A percentile compares a stretch with the other conserved stretches of the same genome.
These are phyloP conservation scores for Philaenus spumarius DNA, from an alignment of 1,140 invertebrate genomes.

Conservation along the genomic window DNA sequence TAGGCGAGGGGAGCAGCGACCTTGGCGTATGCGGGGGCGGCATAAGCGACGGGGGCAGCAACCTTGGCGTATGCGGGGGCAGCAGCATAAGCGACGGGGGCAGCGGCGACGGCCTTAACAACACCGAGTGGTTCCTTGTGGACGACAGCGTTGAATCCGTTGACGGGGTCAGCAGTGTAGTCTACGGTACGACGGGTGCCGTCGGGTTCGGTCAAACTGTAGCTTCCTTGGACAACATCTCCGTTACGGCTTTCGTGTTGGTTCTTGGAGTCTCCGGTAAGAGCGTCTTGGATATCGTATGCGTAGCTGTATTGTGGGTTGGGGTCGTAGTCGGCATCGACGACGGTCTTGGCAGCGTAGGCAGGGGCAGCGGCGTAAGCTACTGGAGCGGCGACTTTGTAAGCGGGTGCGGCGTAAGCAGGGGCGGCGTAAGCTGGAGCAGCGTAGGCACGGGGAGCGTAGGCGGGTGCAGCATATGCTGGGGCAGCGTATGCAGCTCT, in stretches of 20 bases:
- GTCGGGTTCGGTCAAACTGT: slow-evolving; percentile 41
- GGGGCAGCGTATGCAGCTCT: slow-evolving; percentile 2
- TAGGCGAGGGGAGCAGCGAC: slow-evolving; percentile 28
- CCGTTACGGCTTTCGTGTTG: slow-evolving; percentile 48
- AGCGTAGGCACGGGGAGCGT: slow-evolving; percentile 12
- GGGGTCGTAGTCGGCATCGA: slow-evolving; percentile 42
- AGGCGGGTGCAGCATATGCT: slow-evolving; percentile 1
- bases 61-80: not conserved
- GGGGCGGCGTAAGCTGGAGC: slow-evolving; percentile 21
- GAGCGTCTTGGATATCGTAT: slow-evolving; percentile 32
- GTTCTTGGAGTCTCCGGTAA: slow-evolving; percentile 36
- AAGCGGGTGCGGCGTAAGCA: slow-evolving; percentile 15
- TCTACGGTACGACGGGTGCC: slow-evolving; percentile 33
- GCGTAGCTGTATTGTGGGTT: slow-evolving; percentile 37
- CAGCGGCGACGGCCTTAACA: slow-evolving; percentile 13
- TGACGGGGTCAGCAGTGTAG: slow-evolving; percentile 33
- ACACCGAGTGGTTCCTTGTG: slow-evolving; percentile 26
- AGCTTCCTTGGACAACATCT: slow-evolving; percentile 58
- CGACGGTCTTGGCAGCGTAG: slow-evolving; percentile 6
- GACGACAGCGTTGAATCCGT: slow-evolving; percentile 28
- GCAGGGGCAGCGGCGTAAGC: slow-evolving; percentile 12
- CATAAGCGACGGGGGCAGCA: slow-evolving; percentile 27
- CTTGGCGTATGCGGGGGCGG: slow-evolving; percentile 37
- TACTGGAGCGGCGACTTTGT: slow-evolving; percentile 17
- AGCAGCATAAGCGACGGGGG: slow-evolving; percentile 30